Evolutionary conservation across 2,113 vertebrate genomes (phyloP).

Genomic region (Chloebia gouldiae): DNA sequence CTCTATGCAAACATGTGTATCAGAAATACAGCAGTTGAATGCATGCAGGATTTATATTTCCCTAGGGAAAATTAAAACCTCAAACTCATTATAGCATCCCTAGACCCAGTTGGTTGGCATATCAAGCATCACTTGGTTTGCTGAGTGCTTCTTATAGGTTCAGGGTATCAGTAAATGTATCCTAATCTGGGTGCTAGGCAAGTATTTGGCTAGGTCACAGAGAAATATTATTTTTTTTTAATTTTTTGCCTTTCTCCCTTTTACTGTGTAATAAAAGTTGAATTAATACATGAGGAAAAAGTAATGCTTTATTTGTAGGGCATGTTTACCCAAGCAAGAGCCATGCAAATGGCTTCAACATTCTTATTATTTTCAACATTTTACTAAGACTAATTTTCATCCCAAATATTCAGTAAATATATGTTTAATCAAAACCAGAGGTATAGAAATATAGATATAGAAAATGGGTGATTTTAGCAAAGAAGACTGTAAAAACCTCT

Average conservation of each 20-base stretch:
- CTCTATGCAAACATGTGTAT: not conserved
- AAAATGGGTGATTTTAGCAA: not conserved
- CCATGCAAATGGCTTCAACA: not conserved
- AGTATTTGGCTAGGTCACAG: not conserved
- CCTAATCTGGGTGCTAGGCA: not conserved
- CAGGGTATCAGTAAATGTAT: not conserved
- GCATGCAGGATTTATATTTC: constrained; percentile 20
- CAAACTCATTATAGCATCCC: not conserved
- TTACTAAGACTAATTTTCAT: not conserved
- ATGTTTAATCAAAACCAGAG: not conserved
- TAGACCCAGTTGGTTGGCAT: not conserved
- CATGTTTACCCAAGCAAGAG: not conserved
- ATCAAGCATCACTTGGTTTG: not conserved
- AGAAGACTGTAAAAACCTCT: not conserved
- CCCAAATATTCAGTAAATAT: not conserved
- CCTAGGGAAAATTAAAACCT: constrained; percentile 12
- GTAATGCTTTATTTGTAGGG: not conserved
- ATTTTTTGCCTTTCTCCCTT: not conserved
- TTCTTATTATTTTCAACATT: not conserved
- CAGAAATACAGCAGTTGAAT: constrained; percentile 19
- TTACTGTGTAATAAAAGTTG: not conserved
- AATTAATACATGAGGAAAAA: not conserved
- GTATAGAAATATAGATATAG: not conserved
- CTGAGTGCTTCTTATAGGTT: not conserved
- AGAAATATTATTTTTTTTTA: not conserved